Base-by-base conservation (phyloP, 2,797 vertebrate genomes). In the Philypnodon macrostomus region DNA sequence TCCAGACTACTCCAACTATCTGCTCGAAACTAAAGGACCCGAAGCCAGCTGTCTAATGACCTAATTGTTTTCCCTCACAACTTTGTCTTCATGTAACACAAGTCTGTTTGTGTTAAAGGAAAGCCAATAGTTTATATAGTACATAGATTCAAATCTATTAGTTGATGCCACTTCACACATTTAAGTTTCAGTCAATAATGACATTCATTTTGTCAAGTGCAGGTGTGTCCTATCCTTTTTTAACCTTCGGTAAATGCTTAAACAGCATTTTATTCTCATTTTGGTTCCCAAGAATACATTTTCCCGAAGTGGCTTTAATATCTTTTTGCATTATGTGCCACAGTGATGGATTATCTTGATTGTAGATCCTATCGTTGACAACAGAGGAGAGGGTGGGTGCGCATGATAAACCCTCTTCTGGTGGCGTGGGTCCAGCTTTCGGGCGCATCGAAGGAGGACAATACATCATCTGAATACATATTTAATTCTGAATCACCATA, bases 261-360 rank as follows among this genome's bases (percentile, higher is more conserved):
- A 87, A 67, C 73, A 77, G 75, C 79, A 66, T 80, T 84, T 89
- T 85, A 72, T 61, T 73, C 55, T 81, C 66, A 73, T 80, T 85
- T 54, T 63, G 63, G 55, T 75, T 34, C 52, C 58, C 2, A 32
- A 53, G 70, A 87, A 82, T 69, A 70, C 72, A 78, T 85, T 86
- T 83, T 77, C 81, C 76, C 69, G 67, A 47, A 66, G 66, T 75
- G 72, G 73, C 64, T 85, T 86, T 87, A 85, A 85, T 84, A 82
- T 82, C 55, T 85, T 80, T 78, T 81, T 82, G 77, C 80, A 84
- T 84, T 70, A 82, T 68, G 67, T 87, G 84, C 69, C 81, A 85
- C 67, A 55, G 68, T 88, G 87, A 89, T 88, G 86, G 86, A 89
- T 88, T 80, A 78, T 83, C 81, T 69, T 83, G 79, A 86, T 82